Evolutionary conservation across 2,797 vertebrate genomes (phyloP).

Genomic region (Paguma larvata): DNA sequence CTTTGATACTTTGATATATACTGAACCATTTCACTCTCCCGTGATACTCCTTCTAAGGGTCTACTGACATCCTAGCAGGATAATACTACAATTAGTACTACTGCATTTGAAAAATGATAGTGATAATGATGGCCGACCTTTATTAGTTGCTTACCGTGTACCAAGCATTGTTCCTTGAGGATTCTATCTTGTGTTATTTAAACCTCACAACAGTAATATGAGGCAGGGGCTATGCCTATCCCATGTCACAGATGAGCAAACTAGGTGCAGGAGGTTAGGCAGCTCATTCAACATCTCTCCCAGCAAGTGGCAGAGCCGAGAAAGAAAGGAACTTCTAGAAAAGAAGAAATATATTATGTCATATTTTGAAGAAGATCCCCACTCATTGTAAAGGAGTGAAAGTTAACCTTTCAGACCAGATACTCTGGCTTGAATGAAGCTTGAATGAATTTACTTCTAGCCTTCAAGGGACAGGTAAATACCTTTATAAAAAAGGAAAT

Average conservation of each 20-base stretch:
- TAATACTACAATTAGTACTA: not conserved
- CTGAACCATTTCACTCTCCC: not conserved
- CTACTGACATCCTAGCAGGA: not conserved
- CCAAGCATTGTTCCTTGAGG: not conserved
- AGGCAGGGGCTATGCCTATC: not conserved
- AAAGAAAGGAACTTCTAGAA: not conserved
- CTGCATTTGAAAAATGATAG: not conserved
- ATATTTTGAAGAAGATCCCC: not conserved
- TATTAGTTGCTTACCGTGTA: not conserved
- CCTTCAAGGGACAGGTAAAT: not conserved
- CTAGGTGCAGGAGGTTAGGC: not conserved
- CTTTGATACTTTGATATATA: not conserved
- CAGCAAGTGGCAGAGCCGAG: not conserved
- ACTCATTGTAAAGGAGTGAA: not conserved
- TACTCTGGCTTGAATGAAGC: not conserved
- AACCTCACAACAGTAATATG: not conserved
- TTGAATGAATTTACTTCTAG: constrained; percentile 28
- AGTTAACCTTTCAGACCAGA: not conserved
- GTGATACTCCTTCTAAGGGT: not conserved
- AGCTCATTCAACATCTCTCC: not conserved
- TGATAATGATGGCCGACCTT: not conserved
- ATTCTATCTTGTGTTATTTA: not conserved
- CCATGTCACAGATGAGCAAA: not conserved
- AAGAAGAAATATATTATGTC: not conserved
- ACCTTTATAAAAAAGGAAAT: constrained; percentile 8